Base-by-base conservation (phyloP, 2,888 invertebrate species). In the Tetranychus truncatus region DNA sequence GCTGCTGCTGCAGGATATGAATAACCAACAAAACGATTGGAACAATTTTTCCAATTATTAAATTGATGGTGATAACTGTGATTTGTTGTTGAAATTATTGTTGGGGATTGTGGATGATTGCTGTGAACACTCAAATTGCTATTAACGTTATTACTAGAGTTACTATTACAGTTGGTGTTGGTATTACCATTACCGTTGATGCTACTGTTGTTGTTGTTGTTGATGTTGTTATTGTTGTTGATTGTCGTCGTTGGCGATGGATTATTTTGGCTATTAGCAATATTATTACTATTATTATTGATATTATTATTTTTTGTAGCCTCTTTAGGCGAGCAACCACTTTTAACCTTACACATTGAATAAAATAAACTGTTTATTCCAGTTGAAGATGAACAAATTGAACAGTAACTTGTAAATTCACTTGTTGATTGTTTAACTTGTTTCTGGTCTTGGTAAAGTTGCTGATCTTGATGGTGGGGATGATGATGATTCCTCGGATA, bases 41-140 rank as follows among this genome's bases (percentile, higher is more conserved):
- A 34, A 45, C 45, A 72, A 45, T 21, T 44, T 72, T 72, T 21
- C 20, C 20, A 72, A 45, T 65, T 34, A 45, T 45, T 15, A 73
- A 44, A 73, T 44, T 34, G 45, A 73, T 74, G 55, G 8, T 74
- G 34, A 74, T 74, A 71, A 72, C 74, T 21, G n/a, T 75, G 45
- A 44, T 44, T 24, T 75, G 72, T 18, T 73, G 55, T 34, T 44
- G n/a, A 24, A 24, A 11, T 24, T 44, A 34, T 24, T 72, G 45
- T 72, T 72, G 72, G 8, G 3, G 45, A 44, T 24, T 9, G 8
- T 72, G 72, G 34, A 72, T 75, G 66, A 67, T 66, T 69, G 69
- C 66, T 46, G 67, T 65, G 65, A 45, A 44, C 55, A 66, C 45
- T 76, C 74, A 67, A 67, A 67, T 67, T 67, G n/a, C 21, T 67